Evolutionary conservation across 2,888 invertebrate species (phyloP).

Genomic region (Caenorhabditis imperialis): DNA sequence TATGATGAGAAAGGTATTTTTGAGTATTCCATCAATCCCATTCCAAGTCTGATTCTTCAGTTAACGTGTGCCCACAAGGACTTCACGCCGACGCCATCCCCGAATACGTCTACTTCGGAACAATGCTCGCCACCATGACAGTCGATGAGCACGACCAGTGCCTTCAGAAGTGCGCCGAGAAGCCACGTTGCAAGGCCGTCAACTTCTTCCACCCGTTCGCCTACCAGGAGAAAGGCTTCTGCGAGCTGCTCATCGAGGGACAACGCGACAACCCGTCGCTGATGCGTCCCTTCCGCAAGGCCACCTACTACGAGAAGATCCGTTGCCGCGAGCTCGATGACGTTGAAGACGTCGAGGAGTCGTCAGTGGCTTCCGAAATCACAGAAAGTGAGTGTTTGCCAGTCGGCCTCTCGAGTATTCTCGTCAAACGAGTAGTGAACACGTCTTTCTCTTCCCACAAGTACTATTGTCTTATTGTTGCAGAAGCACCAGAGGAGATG

Average conservation of each 20-base stretch:
- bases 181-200: conserved; percentile 74
- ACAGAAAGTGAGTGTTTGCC: conserved; percentile 25
- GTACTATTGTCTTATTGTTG: background rate
- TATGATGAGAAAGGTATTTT: conserved; percentile 77
- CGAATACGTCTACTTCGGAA: conserved; percentile 77
- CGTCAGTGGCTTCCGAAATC: conserved; percentile 18
- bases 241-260: conserved; percentile 75
- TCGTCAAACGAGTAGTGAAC: background rate
- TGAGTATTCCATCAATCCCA: too few relatives aligned
- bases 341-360: conserved; percentile 57
- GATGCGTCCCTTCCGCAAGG: conserved; percentile 76
- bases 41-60: conserved; percentile 42
- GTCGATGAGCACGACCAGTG: conserved; percentile 73
- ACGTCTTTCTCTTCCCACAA: background rate
- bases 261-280: conserved; percentile 77
- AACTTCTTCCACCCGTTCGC: conserved; percentile 76
- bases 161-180: conserved; percentile 70
- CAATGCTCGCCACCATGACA: conserved; percentile 73
- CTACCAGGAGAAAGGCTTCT: conserved; percentile 75
- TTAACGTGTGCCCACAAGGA: conserved; percentile 73
- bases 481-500: conserved; percentile 40
- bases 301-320: conserved; percentile 77
- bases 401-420: background rate
- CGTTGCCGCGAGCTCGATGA: conserved; percentile 68
- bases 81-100: conserved; percentile 76